Evolutionary conservation across 2,888 invertebrate species (phyloP).

Genomic region (Polylopha cassiicola): DNA sequence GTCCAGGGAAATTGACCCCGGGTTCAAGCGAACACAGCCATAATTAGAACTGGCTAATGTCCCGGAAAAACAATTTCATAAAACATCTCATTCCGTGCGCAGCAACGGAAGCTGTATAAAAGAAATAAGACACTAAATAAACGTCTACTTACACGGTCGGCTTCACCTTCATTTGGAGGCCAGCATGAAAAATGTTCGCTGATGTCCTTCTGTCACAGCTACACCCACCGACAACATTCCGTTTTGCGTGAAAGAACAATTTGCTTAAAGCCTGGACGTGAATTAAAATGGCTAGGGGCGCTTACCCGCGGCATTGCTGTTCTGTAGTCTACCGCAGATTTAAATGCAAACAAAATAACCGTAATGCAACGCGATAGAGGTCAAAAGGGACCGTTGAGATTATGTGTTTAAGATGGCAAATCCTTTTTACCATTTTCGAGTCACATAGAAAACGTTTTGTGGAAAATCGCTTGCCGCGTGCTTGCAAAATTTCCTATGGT

Average conservation of each 20-base stretch:
- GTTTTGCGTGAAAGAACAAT: conserved; percentile 57
- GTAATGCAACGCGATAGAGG: conserved; percentile 40
- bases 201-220: conserved; percentile 33
- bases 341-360: conserved; percentile 24
- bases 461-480: conserved; percentile 37
- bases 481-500: conserved; percentile 33
- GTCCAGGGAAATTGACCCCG: conserved; percentile 66
- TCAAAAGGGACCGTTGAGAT: conserved; percentile 36
- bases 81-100: conserved; percentile 63
- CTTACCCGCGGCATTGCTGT: conserved; percentile 42
- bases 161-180: conserved; percentile 50
- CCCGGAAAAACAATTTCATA: conserved; percentile 75
- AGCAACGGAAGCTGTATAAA: conserved; percentile 50
- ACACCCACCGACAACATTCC: conserved; percentile 39
- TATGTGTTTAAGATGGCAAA: conserved; percentile 34
- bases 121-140: conserved; percentile 70
- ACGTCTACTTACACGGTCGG: conserved; percentile 61
- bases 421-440: conserved; percentile 36
- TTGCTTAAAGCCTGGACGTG: conserved; percentile 43
- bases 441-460: conserved; percentile 40
- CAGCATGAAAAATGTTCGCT: conserved; percentile 48
- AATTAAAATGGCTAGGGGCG: conserved; percentile 56
- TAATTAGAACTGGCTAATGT: conserved; percentile 74
- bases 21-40: conserved; percentile 49
- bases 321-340: conserved; percentile 32